A percentile compares a stretch with the other conserved stretches of the same genome.
phyloP scores from a whole-genome alignment of 2,797 vertebrate genomes.

The Sebastes minor region DNA sequence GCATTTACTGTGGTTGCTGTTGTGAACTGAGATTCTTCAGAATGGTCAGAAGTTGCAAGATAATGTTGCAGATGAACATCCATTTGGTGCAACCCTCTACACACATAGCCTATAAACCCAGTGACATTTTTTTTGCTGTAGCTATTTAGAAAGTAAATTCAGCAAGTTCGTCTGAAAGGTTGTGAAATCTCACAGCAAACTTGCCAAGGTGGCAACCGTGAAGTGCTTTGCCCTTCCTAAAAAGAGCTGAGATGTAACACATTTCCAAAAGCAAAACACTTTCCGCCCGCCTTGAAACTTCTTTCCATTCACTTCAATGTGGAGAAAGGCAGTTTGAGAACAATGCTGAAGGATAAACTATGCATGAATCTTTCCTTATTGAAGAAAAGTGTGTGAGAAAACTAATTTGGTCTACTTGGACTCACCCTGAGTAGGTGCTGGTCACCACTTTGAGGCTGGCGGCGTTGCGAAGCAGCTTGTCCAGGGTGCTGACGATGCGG shows the following conservation, averaged over 20 bases:
- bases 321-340: background rate
- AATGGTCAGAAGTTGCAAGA: background rate
- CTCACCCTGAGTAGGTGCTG: conserved; percentile 96
- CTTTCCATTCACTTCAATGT: conserved; percentile 1
- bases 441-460: conserved; percentile 97
- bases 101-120: background rate
- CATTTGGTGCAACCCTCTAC: background rate
- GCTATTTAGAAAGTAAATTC: conserved; percentile 17
- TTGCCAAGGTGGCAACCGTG: conserved; percentile 13
- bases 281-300: background rate
- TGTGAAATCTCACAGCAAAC: conserved; percentile 17
- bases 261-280: conserved; percentile 18
- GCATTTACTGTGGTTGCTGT: background rate
- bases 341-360: background rate
- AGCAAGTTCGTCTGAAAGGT: conserved; percentile 15
- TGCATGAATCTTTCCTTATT: background rate
- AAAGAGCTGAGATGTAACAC: conserved; percentile 12
- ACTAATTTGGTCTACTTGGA: background rate
- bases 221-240: conserved; percentile 10
- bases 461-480: conserved; percentile 98
- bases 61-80: background rate
- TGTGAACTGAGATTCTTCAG: background rate
- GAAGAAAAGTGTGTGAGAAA: background rate
- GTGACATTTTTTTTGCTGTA: background rate
- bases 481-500: conserved; percentile 96